These are phyloP conservation scores for Cacatua alba DNA, from an alignment of 2,113 vertebrate genomes.

Conservation along the genomic window DNA sequence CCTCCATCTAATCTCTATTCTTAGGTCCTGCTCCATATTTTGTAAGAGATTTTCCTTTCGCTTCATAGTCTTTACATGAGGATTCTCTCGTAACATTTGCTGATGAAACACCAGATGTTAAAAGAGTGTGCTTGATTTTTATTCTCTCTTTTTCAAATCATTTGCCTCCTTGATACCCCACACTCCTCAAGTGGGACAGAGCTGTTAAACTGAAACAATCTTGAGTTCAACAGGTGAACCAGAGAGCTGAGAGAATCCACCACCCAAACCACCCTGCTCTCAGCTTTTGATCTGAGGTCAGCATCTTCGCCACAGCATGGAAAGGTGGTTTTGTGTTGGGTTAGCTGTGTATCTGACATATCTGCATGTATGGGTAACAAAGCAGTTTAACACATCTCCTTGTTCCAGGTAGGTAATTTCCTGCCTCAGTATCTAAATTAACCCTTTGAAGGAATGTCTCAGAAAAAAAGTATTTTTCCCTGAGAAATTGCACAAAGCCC, in stretches of 20 bases:
- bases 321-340: not conserved
- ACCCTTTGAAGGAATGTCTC: not conserved
- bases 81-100: not conserved
- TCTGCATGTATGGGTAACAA: not conserved
- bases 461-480: not conserved
- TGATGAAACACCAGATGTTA: not conserved
- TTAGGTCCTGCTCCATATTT: not conserved
- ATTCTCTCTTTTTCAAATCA: not conserved
- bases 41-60: not conserved
- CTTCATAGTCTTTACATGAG: not conserved
- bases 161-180: not conserved
- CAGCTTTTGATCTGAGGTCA: not conserved
- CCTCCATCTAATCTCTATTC: not conserved
- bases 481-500: not conserved
- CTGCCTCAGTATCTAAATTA: not conserved
- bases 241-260: not conserved
- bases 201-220: not conserved
- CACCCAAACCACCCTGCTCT: not conserved
- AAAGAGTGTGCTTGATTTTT: not conserved
- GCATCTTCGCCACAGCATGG: not conserved
- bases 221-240: not conserved
- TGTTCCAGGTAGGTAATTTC: not conserved
- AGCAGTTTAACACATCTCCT: not conserved
- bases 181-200: not conserved
- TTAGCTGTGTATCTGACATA: not conserved